Evolutionary conservation across 2,888 invertebrate species (phyloP), one percentile per base, ranked within the genome.

Genomic region (Drosophila lutescens): DNA sequence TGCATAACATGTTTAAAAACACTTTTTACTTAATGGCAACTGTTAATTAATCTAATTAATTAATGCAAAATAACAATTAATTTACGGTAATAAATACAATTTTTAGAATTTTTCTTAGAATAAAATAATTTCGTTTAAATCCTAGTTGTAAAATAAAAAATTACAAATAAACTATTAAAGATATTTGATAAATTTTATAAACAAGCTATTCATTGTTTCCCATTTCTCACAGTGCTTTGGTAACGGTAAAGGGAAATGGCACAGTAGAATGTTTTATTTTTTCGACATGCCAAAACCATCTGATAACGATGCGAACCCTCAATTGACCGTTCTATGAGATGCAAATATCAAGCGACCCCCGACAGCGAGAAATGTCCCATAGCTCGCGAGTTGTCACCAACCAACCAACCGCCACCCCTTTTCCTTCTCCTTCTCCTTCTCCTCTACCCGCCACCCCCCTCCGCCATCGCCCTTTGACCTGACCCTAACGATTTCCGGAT

Each of bases 251-350:
- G 51, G 61, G 40, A 71, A 69, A 60, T 72, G 69, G 69, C 69
- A 69, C 53, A 17, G 53, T 53, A 41, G 61, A 72, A 69, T 66
- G 55, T 69, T 34, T 26, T 69, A 54, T 70, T 51, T 70, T 47
- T 36, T 34, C 30, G 46, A 47, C 62, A 41, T 69, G 72, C 72
- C 36, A 49, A 54, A 71, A 66, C 71, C 51, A 71, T 68, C 67
- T 71, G 71, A 74, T 71, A 71, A 66, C 67, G 71, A 65, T 57
- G 73, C 71, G 57, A 71, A 50, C 47, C 71, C 55, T 71, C 65
- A 71, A 63, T 71, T 71, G 75, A 67, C 72, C 75, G 75, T 74
- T 74, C 69, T 47, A 56, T 41, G 54, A 67, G 68, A 74, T 71
- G 67, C 55, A 71, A 74, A 66, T 71, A 71, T 57, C 74, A 34